phyloP scores from a whole-genome alignment of 2,797 vertebrate genomes.

The Furcifer pardalis region DNA sequence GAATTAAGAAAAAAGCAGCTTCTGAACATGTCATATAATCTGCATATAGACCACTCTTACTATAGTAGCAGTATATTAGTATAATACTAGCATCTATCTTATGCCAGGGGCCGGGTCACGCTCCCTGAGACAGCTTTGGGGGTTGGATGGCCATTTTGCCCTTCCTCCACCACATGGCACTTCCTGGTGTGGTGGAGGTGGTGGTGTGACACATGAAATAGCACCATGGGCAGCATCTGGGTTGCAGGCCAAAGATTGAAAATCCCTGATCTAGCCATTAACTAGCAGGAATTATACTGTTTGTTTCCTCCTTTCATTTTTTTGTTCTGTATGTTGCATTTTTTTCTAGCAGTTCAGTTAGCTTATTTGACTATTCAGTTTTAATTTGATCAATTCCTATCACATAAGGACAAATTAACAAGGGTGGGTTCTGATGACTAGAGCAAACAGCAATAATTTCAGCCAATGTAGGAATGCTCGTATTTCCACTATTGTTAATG shows the following conservation, averaged over 20 bases:
- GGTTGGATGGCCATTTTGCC: no score
- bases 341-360: neutral
- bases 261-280: neutral
- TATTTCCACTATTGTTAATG: conserved; percentile 21
- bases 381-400: neutral
- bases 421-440: neutral
- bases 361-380: neutral
- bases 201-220: no score
- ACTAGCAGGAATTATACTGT: neutral
- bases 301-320: neutral
- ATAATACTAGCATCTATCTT: no score
- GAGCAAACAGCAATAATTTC: conserved; percentile 33
- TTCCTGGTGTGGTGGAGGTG: no score
- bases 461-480: conserved; percentile 24
- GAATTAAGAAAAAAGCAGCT: neutral
- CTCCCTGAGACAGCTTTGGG: no score
- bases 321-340: neutral
- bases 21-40: neutral
- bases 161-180: no score
- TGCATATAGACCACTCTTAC: neutral
- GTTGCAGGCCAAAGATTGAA: no score
- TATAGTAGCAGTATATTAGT: neutral
- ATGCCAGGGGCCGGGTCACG: no score
- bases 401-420: neutral
- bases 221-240: no score